Evolutionary conservation across 2,888 invertebrate species (phyloP), one percentile per base, ranked within the genome.

Genomic region (Diaperis boleti): DNA sequence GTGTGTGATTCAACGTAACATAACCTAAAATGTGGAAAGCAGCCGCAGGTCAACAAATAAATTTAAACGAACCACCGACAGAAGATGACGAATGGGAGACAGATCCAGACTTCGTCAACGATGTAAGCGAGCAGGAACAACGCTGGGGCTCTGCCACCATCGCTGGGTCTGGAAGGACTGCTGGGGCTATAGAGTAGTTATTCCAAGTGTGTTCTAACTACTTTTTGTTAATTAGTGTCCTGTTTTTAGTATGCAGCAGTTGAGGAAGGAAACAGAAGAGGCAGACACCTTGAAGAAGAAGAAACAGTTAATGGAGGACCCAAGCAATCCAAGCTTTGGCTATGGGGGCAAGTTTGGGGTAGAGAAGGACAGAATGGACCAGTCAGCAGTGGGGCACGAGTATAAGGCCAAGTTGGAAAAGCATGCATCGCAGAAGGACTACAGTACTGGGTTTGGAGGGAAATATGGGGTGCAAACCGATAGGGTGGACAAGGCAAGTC

Each of bases 41-140:
- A 59, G 82, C 86, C 35, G 89, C 87, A 17, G 89, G 89, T 56
- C 84, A 85, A 49, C 83, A 83, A 73, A 79, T 85, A 1, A 87
- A 85, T 45, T 79, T 84, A 1, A 78, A 78, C 11, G 80, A 83
- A 1, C 82, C 82, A 0, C 68, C 66, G 18, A 61, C 76, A 1
- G 91, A 91, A 67, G 91, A 91, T 68, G 95, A 95, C 76, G 96
- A 96, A 75, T 96, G 96, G 96, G 96, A 96, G 81, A 96, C 96
- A 0, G 96, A 96, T 82, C 93, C 96, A 0, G 94, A 96, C 83
- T 96, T 95, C 82, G 87, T 94, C 42, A 97, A 97, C 80, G 94
- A 96, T 84, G 92, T 96, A n/a, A 91, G 89, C 1, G 96, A 97
- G 79, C 89, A 96, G 75, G 95, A 96, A 77, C 95, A 95, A 80